Conservation (phyloP, 1,140 invertebrate species). For the Macrobrachium nipponense region DNA sequence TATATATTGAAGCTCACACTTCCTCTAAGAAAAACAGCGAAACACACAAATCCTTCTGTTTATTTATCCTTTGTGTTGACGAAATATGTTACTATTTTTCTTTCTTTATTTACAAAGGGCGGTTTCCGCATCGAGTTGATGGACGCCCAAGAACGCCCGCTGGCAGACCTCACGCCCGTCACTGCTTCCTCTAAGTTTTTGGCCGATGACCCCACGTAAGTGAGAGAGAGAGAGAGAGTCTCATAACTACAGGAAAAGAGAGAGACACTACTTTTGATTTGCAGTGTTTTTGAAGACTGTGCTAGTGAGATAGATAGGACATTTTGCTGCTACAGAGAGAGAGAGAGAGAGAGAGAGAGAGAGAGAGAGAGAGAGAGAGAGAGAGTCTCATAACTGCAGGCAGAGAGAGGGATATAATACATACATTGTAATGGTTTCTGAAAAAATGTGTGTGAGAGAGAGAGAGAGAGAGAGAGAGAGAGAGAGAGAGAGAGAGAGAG, state of each 20-base stretch:
- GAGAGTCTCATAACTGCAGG: neutral
- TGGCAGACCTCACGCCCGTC: conserved; percentile 16
- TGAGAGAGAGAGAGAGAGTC: neutral
- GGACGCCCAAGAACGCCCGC: conserved; percentile 80
- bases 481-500: no score
- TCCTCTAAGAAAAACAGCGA: no score
- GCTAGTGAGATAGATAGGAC: no score
- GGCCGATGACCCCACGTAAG: neutral
- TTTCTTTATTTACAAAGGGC: conserved; percentile 75
- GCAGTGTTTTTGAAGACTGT: no score
- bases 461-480: neutral
- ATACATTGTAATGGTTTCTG: neutral
- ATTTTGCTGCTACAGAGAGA: no score
- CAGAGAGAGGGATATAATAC: neutral
- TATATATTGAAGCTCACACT: no score
- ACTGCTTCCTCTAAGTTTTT: conserved; percentile 9
- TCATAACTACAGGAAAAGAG: neutral
- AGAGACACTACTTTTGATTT: no score
- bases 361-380: neutral
- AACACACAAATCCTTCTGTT: neutral
- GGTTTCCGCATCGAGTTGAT: conserved; percentile 87
- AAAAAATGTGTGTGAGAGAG: neutral
- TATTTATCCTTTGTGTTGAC: neutral
- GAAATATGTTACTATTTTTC: neutral
- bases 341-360: neutral